These are phyloP conservation scores for Melanotaenia maccullochi DNA, from an alignment of 2,797 vertebrate genomes.

Conservation along the genomic window DNA sequence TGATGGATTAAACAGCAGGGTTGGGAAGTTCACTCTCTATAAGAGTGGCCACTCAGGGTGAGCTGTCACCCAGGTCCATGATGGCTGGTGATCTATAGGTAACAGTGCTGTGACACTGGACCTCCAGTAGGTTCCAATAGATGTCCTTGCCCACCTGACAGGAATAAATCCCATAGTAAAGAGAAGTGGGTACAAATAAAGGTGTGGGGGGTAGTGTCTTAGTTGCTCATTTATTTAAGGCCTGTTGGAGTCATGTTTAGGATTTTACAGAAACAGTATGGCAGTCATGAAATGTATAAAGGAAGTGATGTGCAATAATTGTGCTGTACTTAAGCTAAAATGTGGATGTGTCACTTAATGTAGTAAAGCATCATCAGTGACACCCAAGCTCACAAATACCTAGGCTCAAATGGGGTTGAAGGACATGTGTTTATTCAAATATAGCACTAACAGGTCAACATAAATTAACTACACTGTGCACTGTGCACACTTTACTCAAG, in stretches of 20 bases:
- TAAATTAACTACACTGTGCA: conserved; percentile 47
- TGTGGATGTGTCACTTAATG: conserved; percentile 25
- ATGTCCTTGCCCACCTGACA: conserved; percentile 73
- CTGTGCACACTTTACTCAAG: conserved; percentile 60
- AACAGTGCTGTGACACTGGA: conserved; percentile 41
- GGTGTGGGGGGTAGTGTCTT: conserved; percentile 19
- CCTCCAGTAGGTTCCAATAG: conserved; percentile 60
- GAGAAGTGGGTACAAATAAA: conserved; percentile 41
- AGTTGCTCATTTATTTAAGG: conserved; percentile 64
- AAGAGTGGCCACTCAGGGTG: conserved; percentile 66
- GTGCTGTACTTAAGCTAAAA: conserved; percentile 16
- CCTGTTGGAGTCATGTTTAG: conserved; percentile 16
- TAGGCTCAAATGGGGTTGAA: conserved; percentile 65
- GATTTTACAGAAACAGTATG: conserved; percentile 37
- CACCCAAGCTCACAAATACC: conserved; percentile 30
- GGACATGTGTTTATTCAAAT: conserved; percentile 62
- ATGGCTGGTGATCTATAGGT: conserved; percentile 76
- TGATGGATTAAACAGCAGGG: conserved; percentile 70
- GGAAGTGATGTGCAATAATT: conserved; percentile 7
- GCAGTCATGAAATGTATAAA: conserved; percentile 11
- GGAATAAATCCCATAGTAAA: conserved; percentile 61
- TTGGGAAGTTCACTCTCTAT: conserved; percentile 51
- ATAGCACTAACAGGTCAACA: conserved; percentile 37
- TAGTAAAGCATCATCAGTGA: conserved; percentile 35
- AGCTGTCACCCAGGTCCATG: conserved; percentile 75